Base-by-base conservation (phyloP, 2,113 vertebrate species). In the Callopanchax toddi region DNA sequence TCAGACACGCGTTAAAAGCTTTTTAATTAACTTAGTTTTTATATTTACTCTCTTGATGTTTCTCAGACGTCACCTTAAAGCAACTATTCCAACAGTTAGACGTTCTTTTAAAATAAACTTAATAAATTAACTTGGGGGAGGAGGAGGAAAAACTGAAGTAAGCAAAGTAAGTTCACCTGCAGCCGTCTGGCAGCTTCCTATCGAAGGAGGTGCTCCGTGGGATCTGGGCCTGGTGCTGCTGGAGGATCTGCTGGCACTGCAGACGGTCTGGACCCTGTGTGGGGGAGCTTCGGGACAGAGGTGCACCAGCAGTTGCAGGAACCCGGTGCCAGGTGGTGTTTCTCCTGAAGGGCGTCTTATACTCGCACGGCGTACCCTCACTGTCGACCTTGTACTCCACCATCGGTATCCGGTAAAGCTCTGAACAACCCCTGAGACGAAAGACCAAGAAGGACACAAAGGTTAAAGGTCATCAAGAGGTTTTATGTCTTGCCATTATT, bases 341-440 rank as follows among this genome's bases (percentile, higher is more conserved):
- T 81, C 95, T 94, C 85, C 95, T 92, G 91, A 99, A 99, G 60
- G 97, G 96, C 5, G 97, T 98, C 92, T 99, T 99, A 90, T 97
- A 98, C 87, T 99, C 97, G 40, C 97, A 99, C 60, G 96, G 96
- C 2, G 95, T 95, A 16, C 96, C 97, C 88, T 98, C 96, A 0
- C 95, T 98, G 93, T 99, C 96, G 18, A 98, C 93, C 84, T 99
- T 99, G 84, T 99, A 99, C 81, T 99, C 97, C 71, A 99, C 97
- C 96, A 99, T 95, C 54, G 97, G 96, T 68, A 98, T 97, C 62
- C 96, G 94, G 89, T 96, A 98, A 17, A 99, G 95, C 90, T 98
- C 97, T 2, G 96, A 98, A 80, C 95, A 98, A 56, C 96, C 97
- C 90, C 97, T 98, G 78, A 40, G 49, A 51, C 9, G 45, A 37